These are phyloP conservation scores for Saccostrea glomerata DNA, from an alignment of 1,140 invertebrate genomes.

Conservation along the genomic window DNA sequence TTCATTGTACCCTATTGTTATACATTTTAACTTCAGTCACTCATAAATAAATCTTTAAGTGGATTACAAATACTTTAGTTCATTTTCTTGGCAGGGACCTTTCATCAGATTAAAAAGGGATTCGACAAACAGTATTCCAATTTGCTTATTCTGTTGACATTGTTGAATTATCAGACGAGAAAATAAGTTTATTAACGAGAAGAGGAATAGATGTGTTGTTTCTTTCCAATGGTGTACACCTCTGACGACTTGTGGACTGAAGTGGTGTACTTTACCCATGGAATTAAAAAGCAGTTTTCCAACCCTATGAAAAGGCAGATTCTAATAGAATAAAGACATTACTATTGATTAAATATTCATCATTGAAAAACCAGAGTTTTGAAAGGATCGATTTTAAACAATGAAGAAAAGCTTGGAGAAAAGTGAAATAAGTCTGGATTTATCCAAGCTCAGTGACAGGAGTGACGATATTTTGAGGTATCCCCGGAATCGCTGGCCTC, in stretches of 20 bases:
- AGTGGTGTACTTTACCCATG: slow-evolving; percentile 7
- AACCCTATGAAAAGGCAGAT: background rate
- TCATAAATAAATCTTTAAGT: slow-evolving; percentile 30
- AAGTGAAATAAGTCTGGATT: slow-evolving; percentile 30
- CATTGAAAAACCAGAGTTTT: background rate
- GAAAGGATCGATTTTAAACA: slow-evolving; percentile 11
- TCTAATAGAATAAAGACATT: background rate
- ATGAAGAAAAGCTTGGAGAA: slow-evolving; percentile 12
- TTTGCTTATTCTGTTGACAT: slow-evolving; percentile 21
- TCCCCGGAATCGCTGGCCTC: slow-evolving; percentile 26
- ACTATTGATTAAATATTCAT: background rate
- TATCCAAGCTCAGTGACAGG: slow-evolving; percentile 15
- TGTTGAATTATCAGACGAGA: slow-evolving; percentile 15
- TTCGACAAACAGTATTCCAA: background rate
- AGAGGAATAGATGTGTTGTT: background rate
- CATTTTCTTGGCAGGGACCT: slow-evolving; percentile 21
- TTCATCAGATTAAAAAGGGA: slow-evolving; percentile 2
- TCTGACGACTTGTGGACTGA: slow-evolving; percentile 8
- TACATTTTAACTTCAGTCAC: slow-evolving; percentile 23
- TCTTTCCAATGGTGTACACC: background rate
- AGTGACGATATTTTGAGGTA: slow-evolving; percentile 18
- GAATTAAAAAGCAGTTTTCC: slow-evolving; percentile 15
- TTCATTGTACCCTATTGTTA: slow-evolving; percentile 4
- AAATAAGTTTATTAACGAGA: background rate
- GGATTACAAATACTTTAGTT: slow-evolving; percentile 36